Evolutionary conservation across 2,888 invertebrate genomes (phyloP).

Genomic region (Mongoloraphidia duomilia): DNA sequence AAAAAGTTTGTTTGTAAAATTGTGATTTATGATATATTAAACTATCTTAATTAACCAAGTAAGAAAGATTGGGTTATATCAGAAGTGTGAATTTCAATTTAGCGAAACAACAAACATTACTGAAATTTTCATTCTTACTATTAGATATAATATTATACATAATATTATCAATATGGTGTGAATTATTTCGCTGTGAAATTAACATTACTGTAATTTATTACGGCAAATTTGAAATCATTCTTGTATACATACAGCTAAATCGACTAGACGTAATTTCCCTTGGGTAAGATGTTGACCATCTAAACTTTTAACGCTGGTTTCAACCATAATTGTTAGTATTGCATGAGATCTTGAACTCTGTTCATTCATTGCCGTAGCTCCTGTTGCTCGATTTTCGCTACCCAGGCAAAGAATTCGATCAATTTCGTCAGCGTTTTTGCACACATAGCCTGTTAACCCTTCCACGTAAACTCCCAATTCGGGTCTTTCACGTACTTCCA

Average conservation of each 20-base stretch:
- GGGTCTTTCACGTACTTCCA: constrained; percentile 89
- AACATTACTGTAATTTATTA: no score
- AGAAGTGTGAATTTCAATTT: no score
- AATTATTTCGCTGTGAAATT: no score
- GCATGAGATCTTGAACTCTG: constrained; percentile 95
- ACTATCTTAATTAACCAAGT: no score
- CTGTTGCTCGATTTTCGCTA: constrained; percentile 83
- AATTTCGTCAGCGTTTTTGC: constrained; percentile 72
- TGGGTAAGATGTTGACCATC: constrained; percentile 82
- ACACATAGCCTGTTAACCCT: constrained; percentile 80
- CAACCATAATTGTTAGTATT: constrained; percentile 95
- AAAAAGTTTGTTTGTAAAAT: no score
- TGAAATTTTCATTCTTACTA: background rate
- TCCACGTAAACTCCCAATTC: constrained; percentile 98
- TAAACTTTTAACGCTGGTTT: constrained; percentile 73
- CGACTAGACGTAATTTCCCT: constrained; percentile 95
- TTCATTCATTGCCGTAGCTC: constrained; percentile 94
- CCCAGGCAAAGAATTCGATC: constrained; percentile 91
- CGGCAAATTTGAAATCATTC: no score
- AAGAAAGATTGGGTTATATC: no score
- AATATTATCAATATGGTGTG: constrained; percentile 20
- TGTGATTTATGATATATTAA: no score
- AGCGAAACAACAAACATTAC: constrained; percentile 1
- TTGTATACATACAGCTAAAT: constrained; percentile 60
- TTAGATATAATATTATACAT: constrained; percentile 4